These are phyloP conservation scores for Apis cerana DNA, from an alignment of 1,140 invertebrate genomes.

Conservation along the genomic window DNA sequence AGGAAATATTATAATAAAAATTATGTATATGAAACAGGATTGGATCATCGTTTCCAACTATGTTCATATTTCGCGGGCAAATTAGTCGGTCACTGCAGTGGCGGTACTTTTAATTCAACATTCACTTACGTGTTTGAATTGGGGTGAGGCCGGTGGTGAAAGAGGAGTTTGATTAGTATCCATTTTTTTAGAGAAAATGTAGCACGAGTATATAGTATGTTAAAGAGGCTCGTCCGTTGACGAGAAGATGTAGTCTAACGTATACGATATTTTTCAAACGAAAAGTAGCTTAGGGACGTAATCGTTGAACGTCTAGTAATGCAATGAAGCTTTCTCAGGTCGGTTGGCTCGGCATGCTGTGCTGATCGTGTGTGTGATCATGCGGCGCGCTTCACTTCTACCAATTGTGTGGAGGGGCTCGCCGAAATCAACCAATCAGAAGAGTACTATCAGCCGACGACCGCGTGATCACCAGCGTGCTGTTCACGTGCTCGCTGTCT, in stretches of 20 bases:
- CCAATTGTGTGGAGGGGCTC: conserved; percentile 79
- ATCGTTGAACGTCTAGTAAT: conserved; percentile 66
- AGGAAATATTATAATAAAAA: background rate
- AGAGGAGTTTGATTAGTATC: conserved; percentile 73
- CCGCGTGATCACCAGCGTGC: conserved; percentile 79
- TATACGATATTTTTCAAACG: conserved; percentile 18
- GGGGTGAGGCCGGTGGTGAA: conserved; percentile 84
- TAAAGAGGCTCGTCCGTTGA: conserved; percentile 23
- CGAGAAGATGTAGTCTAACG: conserved; percentile 12
- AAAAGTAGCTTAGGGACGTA: conserved; percentile 58
- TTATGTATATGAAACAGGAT: background rate
- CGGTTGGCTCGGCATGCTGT: conserved; percentile 59
- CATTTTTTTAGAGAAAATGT: conserved; percentile 49
- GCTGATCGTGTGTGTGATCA: conserved; percentile 66
- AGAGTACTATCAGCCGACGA: conserved; percentile 67
- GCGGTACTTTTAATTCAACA: conserved; percentile 64
- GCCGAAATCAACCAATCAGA: conserved; percentile 77
- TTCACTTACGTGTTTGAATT: conserved; percentile 81
- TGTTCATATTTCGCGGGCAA: conserved; percentile 70
- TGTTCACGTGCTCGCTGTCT: conserved; percentile 80
- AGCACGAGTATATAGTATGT: background rate
- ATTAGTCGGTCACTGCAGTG: conserved; percentile 19
- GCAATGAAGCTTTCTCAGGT: conserved; percentile 75
- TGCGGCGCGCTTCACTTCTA: conserved; percentile 64
- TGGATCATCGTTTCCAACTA: background rate